Evolutionary conservation across 2,888 invertebrate species (phyloP), one percentile per base, ranked within the genome.

Genomic region (Oxystoma pomonae): DNA sequence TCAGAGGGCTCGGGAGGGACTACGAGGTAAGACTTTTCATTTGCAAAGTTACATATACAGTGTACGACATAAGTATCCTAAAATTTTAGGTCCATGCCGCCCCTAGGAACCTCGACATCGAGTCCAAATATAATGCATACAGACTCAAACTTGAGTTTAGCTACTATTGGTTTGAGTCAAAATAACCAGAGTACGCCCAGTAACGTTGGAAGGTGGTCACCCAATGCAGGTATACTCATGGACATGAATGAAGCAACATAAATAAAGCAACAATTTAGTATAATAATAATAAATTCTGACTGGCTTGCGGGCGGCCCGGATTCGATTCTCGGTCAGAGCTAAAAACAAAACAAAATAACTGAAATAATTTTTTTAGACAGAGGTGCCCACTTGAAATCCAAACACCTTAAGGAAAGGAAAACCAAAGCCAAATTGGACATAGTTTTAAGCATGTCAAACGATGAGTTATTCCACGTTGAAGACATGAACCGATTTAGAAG

Each of bases 401-500:
- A 58, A 16, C 35, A 61, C 18, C 62, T 18, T 20, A 72, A 68
- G 57, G 57, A 63, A 9, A 71, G 67, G 57, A 67, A 71, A 22
- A 65, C 66, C 21, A 57, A 63, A 7, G 68, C 61, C 3, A 65
- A 65, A 49, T 57, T 68, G 7, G 65, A 66, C 21, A 61, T 64
- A 9, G 66, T 59, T 20, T 55, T 67, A 55, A 65, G 62, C 85
- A 87, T 65, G 59, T 66, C 68, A 19, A 65, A 68, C 21, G 69
- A 70, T 9, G 66, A 71, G 55, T 85, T 85, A 69, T 86, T 87
- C 55, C 84, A 90, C 59, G 81, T 92, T 3, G 84, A 88, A 62
- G 87, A 86, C 59, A 85, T 91, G 80, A 87, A 89, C 16, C 81
- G 90, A 67, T 94, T 94, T 78, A 88, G 90, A 67, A 85, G 84